Base-by-base conservation (phyloP, 2,113 vertebrate genomes). In the Sprattus sprattus region DNA sequence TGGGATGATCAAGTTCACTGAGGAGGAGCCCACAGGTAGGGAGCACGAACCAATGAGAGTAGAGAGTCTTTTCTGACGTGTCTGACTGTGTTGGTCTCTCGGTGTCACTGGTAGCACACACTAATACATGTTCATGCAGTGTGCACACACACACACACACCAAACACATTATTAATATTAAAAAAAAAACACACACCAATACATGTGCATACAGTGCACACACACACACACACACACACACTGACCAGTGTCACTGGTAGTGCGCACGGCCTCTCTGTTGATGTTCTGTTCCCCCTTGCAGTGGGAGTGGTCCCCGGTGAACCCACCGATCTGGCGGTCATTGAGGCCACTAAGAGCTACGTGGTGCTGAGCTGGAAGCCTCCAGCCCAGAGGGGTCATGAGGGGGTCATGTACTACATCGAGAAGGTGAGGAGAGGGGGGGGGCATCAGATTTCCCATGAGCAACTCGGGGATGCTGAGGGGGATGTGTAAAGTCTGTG, bases 301-400 rank as follows among this genome's bases (percentile, higher is more conserved):
- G 98, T 95, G 88, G 98, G 98, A 25, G 92, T 98, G 83, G 91
- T 99, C 90, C 98, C 98, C 2, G 98, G 98, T 49, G 94, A 96
- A 25, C 96, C 98, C 60, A 93, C 94, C 88, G 96, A 98, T 85
- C 95, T 99, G 83, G 95, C 91, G 45, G 97, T 99, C 89, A 98
- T 95, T 4, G 98, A 99, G 93, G 97, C 98, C 82, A 99, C 98
- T n/a, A 97, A 96, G 91, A 99, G 95, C 93, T 99, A 99, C 1
- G 97, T 99, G 91, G 98, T 99, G n/a, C 96, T 99, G 7, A 97
- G 97, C 93, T 99, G 98, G 98, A 99, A 99, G 88, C 97, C 98
- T 39, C 98, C 98, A 4, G 87, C 94, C 28, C 96, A 99, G 93
- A 96, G 97, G 32, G 98, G 98, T 85, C 97, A 99, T n/a, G 98